Evolutionary conservation across 1,140 invertebrate species (phyloP), one percentile per base, ranked within the genome.

Genomic region (Arctopsyche grandis): DNA sequence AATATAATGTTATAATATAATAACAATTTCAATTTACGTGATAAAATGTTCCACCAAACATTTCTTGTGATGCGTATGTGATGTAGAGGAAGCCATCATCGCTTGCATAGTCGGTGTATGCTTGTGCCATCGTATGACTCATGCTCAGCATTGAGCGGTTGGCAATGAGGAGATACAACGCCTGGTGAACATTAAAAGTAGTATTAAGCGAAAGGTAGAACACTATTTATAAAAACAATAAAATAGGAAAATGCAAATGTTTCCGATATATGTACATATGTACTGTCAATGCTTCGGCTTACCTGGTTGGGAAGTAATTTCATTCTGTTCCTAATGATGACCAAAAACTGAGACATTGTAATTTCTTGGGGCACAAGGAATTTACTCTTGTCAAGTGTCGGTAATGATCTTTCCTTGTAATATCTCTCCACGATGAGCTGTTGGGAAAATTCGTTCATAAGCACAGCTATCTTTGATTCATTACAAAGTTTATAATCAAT

Each of bases 61-160:
- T 93, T 90, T 96, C 95, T 88, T 96, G 95, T 21, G 94, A 95
- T 0, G 95, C 94, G 85, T 96, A 97, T 0, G 94, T 95, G 82
- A 96, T 91, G 83, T 96, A 96, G 0, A 97, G 89, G 84, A 96
- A 96, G 3, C 95, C 95, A 86, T 96, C 95, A 58, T 91, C 91
- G 83, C 94, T 93, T 71, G 91, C 91, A 83, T 94, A 91, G 74
- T 92, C 89, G 29, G 92, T 89, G 86, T 97, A 96, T 0, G 95
- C 90, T 85, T 97, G 93, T 0, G 93, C 91, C 86, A 96, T 89
- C 0, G 95, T 95, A 80, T 93, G 88, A 26, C 94, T 94, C 86
- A 95, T 91, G 80, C 92, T 94, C 0, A 93, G 89, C 89, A 97
- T 93, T 58, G 93, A 94, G 85, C 92, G 91, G 85, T 96, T 94